These are phyloP conservation scores for Platysteira castanea DNA, from an alignment of 2,113 vertebrate genomes.

Conservation along the genomic window DNA sequence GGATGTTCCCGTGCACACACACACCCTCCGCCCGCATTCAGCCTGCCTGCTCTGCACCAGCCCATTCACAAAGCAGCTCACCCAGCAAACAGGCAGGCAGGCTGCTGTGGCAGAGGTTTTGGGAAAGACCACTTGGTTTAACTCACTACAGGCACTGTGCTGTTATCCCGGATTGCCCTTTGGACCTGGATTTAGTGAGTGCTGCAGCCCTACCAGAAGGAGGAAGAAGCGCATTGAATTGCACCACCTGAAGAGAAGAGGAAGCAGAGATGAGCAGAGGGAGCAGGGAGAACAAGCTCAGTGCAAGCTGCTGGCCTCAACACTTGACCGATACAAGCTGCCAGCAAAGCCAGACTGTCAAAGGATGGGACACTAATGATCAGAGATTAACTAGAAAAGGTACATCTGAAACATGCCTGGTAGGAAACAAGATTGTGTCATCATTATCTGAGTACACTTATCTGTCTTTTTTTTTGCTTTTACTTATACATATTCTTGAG, in stretches of 20 bases:
- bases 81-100: neutral
- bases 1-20: neutral
- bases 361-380: neutral
- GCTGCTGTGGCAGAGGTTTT: neutral
- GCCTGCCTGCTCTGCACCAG: neutral
- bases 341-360: neutral
- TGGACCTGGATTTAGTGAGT: neutral
- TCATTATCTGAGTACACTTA: neutral
- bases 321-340: neutral
- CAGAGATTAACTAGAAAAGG: neutral
- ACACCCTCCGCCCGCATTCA: fast-evolving
- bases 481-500: neutral
- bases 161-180: neutral
- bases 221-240: neutral
- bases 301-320: neutral
- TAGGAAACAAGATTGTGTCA: neutral
- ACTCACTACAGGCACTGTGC: fast-evolving
- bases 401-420: neutral
- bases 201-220: neutral
- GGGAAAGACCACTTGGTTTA: neutral
- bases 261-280: neutral
- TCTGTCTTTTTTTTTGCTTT: neutral
- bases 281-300: neutral
- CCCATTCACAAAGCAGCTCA: neutral
- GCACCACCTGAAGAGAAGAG: neutral